Conservation (phyloP, 1,140 invertebrate species). For the Rhyzopertha dominica region DNA sequence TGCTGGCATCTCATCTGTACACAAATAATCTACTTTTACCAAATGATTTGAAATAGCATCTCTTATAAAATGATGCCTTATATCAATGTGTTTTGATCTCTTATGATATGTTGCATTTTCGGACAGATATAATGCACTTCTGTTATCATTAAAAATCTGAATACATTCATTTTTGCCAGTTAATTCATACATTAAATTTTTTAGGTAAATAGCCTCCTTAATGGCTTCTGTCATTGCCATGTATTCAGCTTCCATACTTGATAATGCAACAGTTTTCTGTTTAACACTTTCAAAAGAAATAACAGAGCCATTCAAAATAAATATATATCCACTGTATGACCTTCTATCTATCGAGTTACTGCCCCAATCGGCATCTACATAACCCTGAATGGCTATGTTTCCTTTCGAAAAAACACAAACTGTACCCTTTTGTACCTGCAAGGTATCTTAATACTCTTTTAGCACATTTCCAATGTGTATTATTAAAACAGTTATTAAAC, state of each 20-base stretch:
- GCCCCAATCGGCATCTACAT: conserved; percentile 42
- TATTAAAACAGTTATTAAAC: conserved; percentile 36
- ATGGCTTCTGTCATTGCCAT: conserved; percentile 31
- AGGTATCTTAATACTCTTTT: conserved; percentile 47
- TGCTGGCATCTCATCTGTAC: conserved; percentile 19
- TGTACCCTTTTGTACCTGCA: conserved; percentile 38
- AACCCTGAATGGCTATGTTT: conserved; percentile 8
- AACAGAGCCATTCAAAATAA: conserved; percentile 23
- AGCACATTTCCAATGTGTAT: conserved; percentile 44
- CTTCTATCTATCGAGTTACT: conserved; percentile 27
- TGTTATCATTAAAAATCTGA: too few relatives aligned
- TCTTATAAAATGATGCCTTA: conserved; percentile 39
- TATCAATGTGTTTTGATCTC: conserved; percentile 46
- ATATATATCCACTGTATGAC: conserved; percentile 41
- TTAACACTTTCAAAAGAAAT: conserved; percentile 36
- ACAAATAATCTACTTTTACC: conserved; percentile 27
- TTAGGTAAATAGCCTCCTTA: conserved; percentile 30
- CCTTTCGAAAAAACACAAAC: conserved; percentile 1
- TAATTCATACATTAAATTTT: conserved; percentile 16
- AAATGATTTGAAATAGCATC: conserved; percentile 14
- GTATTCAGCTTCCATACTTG: conserved; percentile 44
- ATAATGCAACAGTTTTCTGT: conserved; percentile 39
- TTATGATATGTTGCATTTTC: conserved; percentile 42
- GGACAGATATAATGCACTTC: too few relatives aligned
- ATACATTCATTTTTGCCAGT: too few relatives aligned